These are phyloP conservation scores for Trypoxylus dichotomus DNA, from an alignment of 1,140 invertebrate species.

Conservation along the genomic window DNA sequence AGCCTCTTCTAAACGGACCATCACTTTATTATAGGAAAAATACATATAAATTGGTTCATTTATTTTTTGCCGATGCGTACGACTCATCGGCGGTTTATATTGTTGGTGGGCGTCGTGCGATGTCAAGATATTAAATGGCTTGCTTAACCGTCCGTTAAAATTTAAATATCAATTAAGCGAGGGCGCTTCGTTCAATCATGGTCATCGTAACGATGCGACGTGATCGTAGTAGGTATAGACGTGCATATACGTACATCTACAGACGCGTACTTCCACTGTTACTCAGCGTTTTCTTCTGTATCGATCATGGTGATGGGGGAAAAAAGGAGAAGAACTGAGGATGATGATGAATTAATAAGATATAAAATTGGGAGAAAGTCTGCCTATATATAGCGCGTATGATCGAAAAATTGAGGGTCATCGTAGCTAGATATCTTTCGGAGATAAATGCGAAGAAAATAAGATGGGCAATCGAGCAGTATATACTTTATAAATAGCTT, in stretches of 20 bases:
- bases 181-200: neutral
- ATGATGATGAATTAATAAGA: too few relatives aligned
- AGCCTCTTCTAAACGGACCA: neutral
- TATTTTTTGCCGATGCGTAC: neutral
- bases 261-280: neutral
- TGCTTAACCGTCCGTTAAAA: slow-evolving; percentile 15
- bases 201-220: neutral
- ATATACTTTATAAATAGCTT: too few relatives aligned
- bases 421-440: too few relatives aligned
- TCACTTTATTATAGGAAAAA: slow-evolving; percentile 3
- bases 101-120: slow-evolving; percentile 17
- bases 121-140: slow-evolving; percentile 12
- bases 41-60: slow-evolving; percentile 4
- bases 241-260: too few relatives aligned
- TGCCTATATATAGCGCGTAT: too few relatives aligned
- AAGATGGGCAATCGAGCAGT: too few relatives aligned
- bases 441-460: too few relatives aligned
- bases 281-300: neutral
- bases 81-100: neutral
- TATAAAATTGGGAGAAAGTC: too few relatives aligned
- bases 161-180: slow-evolving; percentile 25
- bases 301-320: neutral
- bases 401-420: too few relatives aligned
- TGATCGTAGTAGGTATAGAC: neutral
- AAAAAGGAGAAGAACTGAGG: too few relatives aligned